Percentiles rank a stretch among this genome's conserved stretches.
Evolutionary conservation across 2,888 invertebrate species (phyloP).

Genomic region (Nomada ferruginata): DNA sequence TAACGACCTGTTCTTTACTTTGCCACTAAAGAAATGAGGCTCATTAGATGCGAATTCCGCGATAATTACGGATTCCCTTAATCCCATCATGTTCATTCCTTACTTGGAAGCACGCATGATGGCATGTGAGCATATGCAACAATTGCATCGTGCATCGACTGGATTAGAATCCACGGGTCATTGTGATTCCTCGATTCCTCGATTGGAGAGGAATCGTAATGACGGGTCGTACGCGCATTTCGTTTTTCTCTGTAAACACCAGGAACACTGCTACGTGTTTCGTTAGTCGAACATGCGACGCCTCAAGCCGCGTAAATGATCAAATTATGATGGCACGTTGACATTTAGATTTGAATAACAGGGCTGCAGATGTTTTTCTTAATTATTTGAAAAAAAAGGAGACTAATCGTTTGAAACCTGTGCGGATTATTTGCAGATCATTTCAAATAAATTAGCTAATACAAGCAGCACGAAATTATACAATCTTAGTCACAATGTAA

Average conservation of each 20-base stretch:
- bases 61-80: constrained; percentile 55
- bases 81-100: constrained; percentile 51
- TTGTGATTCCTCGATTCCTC: constrained; percentile 69
- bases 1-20: not conserved
- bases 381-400: too few species aligned
- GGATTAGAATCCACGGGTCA: constrained; percentile 69
- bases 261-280: constrained; percentile 54
- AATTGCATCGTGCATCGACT: constrained; percentile 70
- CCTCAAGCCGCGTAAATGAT: constrained; percentile 43
- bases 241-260: constrained; percentile 62
- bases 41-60: constrained; percentile 23
- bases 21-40: constrained; percentile 20
- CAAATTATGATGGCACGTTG: constrained; percentile 49
- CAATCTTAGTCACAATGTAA: too few species aligned
- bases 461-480: too few species aligned
- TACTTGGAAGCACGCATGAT: constrained; percentile 70
- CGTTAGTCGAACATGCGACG: constrained; percentile 52
- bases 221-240: constrained; percentile 62
- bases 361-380: not conserved
- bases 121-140: constrained; percentile 72
- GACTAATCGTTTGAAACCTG: too few species aligned
- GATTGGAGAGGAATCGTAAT: constrained; percentile 70
- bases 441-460: too few species aligned
- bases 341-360: constrained; percentile 11
- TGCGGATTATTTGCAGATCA: too few species aligned